A percentile compares a stretch with the other conserved stretches of the same genome.
Evolutionary conservation across 2,113 vertebrate species (phyloP).

Genomic region (Opisthocomus hoazin): DNA sequence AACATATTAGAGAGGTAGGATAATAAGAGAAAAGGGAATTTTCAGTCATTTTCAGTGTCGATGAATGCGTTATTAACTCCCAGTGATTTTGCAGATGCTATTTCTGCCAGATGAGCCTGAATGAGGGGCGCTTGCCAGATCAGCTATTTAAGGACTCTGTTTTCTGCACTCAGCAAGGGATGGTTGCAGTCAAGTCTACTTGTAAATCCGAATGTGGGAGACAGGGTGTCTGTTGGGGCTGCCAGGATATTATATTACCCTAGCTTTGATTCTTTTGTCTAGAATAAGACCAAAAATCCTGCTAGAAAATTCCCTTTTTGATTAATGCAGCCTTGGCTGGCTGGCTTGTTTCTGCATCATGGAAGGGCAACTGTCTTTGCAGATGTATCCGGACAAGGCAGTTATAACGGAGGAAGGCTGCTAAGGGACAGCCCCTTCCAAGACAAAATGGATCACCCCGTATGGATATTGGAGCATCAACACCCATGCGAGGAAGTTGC

Average conservation of each 20-base stretch:
- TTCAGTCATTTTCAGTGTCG: constrained; percentile 8
- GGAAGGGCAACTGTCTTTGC: background rate
- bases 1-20: background rate
- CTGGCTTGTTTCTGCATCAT: background rate
- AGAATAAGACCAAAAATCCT: background rate
- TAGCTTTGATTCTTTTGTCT: background rate
- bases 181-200: background rate
- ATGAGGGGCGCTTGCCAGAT: background rate
- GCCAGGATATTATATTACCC: background rate
- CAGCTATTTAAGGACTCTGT: constrained; percentile 26
- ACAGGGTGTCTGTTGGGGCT: background rate
- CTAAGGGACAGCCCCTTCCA: background rate
- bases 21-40: constrained; percentile 48
- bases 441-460: background rate
- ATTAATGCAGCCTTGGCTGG: background rate
- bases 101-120: constrained; percentile 41
- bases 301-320: background rate
- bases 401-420: background rate
- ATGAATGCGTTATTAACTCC: constrained; percentile 50
- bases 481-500: fast-evolving
- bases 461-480: background rate
- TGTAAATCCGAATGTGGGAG: background rate
- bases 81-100: constrained; percentile 29
- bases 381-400: background rate
- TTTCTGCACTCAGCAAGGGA: background rate